phyloP scores from a whole-genome alignment of 1,140 invertebrate genomes.

The Frieseomelitta varia region DNA sequence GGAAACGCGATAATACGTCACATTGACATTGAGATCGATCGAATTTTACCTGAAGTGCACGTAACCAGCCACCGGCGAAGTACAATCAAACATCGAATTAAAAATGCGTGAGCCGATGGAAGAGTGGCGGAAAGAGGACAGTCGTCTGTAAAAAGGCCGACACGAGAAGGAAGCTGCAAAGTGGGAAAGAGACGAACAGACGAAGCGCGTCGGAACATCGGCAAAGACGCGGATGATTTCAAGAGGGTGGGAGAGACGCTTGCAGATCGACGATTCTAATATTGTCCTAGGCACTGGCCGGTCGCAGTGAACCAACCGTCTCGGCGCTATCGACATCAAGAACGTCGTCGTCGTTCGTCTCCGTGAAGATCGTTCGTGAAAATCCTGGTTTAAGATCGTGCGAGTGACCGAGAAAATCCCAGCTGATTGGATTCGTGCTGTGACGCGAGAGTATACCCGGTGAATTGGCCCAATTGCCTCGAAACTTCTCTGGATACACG shows the following conservation, averaged over 20 bases:
- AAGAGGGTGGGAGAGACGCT: constrained; percentile 56
- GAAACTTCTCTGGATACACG: no score
- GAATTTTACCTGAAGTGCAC: no score
- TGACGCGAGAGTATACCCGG: neutral
- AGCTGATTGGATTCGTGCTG: neutral
- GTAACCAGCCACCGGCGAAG: no score
- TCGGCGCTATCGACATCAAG: constrained; percentile 54
- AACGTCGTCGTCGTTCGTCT: constrained; percentile 18
- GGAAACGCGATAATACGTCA: neutral
- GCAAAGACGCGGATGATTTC: neutral
- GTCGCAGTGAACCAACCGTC: constrained; percentile 63
- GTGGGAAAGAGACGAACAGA: constrained; percentile 24
- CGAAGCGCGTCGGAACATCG: constrained; percentile 23
- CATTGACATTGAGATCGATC: neutral
- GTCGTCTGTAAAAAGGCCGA: neutral
- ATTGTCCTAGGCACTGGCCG: constrained; percentile 77
- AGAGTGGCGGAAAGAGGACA: constrained; percentile 1
- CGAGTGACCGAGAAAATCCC: neutral
- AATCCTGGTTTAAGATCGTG: constrained; percentile 9
- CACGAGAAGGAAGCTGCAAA: constrained; percentile 15
- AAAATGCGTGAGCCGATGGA: neutral
- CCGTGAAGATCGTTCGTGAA: neutral
- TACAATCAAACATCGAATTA: neutral
- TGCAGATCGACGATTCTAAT: constrained; percentile 76
- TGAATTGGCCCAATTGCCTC: neutral